Base-by-base conservation (phyloP, 2,888 invertebrate species). In the Eupithecia subfuscata region DNA sequence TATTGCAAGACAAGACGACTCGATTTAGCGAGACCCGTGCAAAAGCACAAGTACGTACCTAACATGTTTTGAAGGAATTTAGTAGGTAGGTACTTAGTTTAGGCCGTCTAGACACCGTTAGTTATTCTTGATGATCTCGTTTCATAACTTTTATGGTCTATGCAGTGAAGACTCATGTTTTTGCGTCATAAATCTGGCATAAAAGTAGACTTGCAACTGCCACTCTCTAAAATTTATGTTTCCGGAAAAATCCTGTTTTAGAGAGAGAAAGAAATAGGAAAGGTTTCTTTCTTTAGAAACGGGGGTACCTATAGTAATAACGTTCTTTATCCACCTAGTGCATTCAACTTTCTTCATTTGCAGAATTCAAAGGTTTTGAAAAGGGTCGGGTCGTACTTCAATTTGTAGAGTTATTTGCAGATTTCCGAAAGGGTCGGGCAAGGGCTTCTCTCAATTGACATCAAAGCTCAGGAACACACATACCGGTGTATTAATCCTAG, bases 1-100 rank as follows among this genome's bases (percentile, higher is more conserved):
- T 74, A 79, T 78, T 79, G 78, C 81, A 77, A 72, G 22, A 67
- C 81, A 75, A 72, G 22, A 65, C 25, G 6, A 60, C 25, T 60
- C 56, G 56, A 25, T 60, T 56, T 22, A 56, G 52, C 56, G 56
- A 60, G 56, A 56, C n/a, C 25, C 25, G 25, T 60, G 60, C 25
- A n/a, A 68, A 65, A 68, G 69, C 56, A 64, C 73, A 56, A 70
- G 60, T 52, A 22, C 43, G 67, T 67, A 68, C 68, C 34, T 60
- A 48, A 34, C 70, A 68, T 25, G 37, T 45, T 68, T 64, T 64
- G 64, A 34, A 34, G 34, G 34, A 30, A 34, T 64, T 30, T 64
- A 30, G 63, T 30, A 34, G 25, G 16, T 64, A 64, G 63, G 34
- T 22, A 64, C 64, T 64, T 56, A 56, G 63, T 30, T 64, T 64